These are phyloP conservation scores for Drosophila paramelanica DNA, from an alignment of 2,888 invertebrate genomes.

Conservation along the genomic window DNA sequence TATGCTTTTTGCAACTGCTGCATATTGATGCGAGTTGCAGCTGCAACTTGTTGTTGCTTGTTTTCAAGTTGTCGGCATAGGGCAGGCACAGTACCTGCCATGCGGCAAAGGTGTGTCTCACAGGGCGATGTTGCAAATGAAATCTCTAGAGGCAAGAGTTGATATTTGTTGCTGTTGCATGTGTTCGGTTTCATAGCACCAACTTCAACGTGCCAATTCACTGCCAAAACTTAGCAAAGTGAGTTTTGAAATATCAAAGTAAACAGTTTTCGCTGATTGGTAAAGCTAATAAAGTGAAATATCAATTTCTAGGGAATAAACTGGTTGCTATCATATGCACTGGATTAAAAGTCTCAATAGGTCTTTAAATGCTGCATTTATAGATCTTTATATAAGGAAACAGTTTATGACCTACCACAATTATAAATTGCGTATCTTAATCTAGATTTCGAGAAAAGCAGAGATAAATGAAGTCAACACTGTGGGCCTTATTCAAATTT, in stretches of 20 bases:
- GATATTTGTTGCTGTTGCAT: slow-evolving; percentile 1
- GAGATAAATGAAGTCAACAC: background rate
- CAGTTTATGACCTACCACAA: too few relatives aligned
- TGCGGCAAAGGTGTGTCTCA: background rate
- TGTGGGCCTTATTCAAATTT: background rate
- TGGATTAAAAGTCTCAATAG: background rate
- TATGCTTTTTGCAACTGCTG: slow-evolving; percentile 59
- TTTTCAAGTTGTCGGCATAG: slow-evolving; percentile 9
- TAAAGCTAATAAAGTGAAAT: slow-evolving; percentile 24
- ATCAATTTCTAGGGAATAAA: background rate
- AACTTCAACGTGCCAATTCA: slow-evolving; percentile 25
- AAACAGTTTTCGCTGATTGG: slow-evolving; percentile 5
- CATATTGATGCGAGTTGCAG: slow-evolving; percentile 6
- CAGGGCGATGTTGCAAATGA: background rate
- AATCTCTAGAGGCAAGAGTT: slow-evolving; percentile 18
- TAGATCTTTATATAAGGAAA: too few relatives aligned
- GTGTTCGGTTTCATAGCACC: slow-evolving; percentile 8
- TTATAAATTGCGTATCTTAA: background rate
- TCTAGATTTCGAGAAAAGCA: background rate
- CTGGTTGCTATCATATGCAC: slow-evolving; percentile 4
- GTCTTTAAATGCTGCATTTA: background rate
- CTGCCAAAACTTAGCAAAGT: slow-evolving; percentile 34
- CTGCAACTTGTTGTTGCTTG: slow-evolving; percentile 7
- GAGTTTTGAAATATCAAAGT: slow-evolving; percentile 34
- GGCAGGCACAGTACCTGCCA: background rate